These are phyloP conservation scores for Drosophila ambigua DNA, from an alignment of 1,140 invertebrate genomes.

Conservation along the genomic window DNA sequence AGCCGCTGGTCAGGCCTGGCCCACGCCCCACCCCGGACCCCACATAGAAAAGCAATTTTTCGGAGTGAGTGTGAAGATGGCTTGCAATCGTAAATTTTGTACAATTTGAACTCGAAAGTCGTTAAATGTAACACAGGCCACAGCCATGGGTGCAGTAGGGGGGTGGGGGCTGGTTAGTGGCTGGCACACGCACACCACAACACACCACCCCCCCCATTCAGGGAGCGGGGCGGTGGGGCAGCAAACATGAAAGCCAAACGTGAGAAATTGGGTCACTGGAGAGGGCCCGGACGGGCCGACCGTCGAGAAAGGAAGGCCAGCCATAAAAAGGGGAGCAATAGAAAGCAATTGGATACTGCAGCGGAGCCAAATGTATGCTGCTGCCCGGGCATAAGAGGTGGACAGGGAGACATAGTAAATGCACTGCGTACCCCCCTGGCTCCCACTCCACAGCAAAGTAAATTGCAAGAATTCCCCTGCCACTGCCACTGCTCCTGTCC, in stretches of 20 bases:
- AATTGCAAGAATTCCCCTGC: slow-evolving; percentile 21
- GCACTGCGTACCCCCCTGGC: slow-evolving; percentile 26
- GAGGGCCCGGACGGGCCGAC: background rate
- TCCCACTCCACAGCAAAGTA: slow-evolving; percentile 28
- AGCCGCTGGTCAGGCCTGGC: too few relatives aligned
- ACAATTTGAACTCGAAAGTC: slow-evolving; percentile 81
- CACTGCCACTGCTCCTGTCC: too few relatives aligned
- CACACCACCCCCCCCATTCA: slow-evolving; percentile 13
- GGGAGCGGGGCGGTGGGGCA: slow-evolving; percentile 15
- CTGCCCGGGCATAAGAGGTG: background rate
- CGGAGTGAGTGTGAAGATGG: slow-evolving; percentile 66
- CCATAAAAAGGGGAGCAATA: slow-evolving; percentile 38
- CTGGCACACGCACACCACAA: background rate
- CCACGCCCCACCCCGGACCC: slow-evolving; percentile 9
- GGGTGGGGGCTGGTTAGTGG: too few relatives aligned
- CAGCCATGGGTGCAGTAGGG: slow-evolving; percentile 12
- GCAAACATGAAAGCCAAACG: slow-evolving; percentile 51
- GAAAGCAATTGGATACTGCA: slow-evolving; percentile 61
- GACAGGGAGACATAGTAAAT: background rate
- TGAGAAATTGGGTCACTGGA: slow-evolving; percentile 71
- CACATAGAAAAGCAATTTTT: slow-evolving; percentile 46
- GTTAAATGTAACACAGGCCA: slow-evolving; percentile 76
- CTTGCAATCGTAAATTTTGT: slow-evolving; percentile 71
- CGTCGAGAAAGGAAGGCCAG: background rate
- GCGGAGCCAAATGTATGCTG: slow-evolving; percentile 50